Conservation (phyloP, 1,140 invertebrate species). For the Zelostemma sp. region DNA sequence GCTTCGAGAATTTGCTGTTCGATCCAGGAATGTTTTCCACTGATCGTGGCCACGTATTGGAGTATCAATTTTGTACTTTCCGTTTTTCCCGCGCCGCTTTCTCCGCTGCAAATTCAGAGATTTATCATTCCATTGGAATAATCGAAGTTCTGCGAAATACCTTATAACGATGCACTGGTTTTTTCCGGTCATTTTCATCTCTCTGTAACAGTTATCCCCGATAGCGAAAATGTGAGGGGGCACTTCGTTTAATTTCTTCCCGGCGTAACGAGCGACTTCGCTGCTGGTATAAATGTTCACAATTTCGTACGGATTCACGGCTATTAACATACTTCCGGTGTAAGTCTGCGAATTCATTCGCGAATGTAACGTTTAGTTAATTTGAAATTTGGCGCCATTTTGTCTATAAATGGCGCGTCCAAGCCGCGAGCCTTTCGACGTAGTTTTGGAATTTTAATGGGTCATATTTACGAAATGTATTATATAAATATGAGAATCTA, state of each 20-base stretch:
- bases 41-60: slow-evolving; percentile 96
- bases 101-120: slow-evolving; percentile 76
- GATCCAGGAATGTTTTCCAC: slow-evolving; percentile 98
- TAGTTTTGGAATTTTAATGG: too few species aligned
- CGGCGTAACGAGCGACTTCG: slow-evolving; percentile 95
- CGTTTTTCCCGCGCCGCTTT: slow-evolving; percentile 97
- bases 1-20: slow-evolving; percentile 93
- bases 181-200: slow-evolving; percentile 92
- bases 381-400: too few species aligned
- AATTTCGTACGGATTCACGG: slow-evolving; percentile 98
- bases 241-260: slow-evolving; percentile 95
- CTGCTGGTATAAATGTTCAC: slow-evolving; percentile 97
- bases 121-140: too few species aligned
- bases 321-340: slow-evolving; percentile 97
- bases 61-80: slow-evolving; percentile 98
- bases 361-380: too few species aligned
- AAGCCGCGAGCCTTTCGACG: too few species aligned
- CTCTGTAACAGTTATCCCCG: slow-evolving; percentile 94
- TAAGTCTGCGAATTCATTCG: slow-evolving; percentile 85
- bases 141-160: too few species aligned
- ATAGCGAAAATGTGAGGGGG: slow-evolving; percentile 98
- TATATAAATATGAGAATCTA: too few species aligned
- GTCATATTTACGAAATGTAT: too few species aligned
- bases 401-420: too few species aligned
- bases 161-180: slow-evolving; percentile 98